Evolutionary conservation across 2,888 invertebrate species (phyloP), one percentile per base, ranked within the genome.

Genomic region (Camponotus fellah): DNA sequence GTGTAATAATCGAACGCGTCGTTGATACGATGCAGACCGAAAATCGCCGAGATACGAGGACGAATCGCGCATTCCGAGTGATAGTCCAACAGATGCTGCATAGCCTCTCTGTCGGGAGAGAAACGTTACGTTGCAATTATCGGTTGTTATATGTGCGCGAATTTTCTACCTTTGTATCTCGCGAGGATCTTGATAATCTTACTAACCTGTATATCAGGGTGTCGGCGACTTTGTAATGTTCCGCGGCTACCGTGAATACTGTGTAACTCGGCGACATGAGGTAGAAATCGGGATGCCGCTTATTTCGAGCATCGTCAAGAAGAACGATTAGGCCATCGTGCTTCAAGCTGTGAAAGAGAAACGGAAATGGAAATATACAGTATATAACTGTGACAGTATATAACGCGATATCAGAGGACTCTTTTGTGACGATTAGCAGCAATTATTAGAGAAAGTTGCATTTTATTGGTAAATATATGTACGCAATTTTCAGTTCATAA

Each of bases 151-250:
- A 14, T 8, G 2, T 0, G 53, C 53, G 53, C 17, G n/a, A 53
- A 6, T 49, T 49, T 49, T 17, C 6, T 17, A 49, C n/a, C n/a
- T 53, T 53, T 8, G 53, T 8, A n/a, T 8, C n/a, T 4, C 8
- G 49, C 8, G 21, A 58, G 14, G 3, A 10, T 58, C 9, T 37
- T 58, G 14, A 26, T 3, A 37, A 43, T 10, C 8, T 66, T 9
- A n/a, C 34, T 9, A 53, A 83, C 86, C 77, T 83, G 53, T 85
- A 86, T 2, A 85, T 34, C 46, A 86, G 10, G 0, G 83, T 21
- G 72, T 86, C 85, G 17, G 66, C 79, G 14, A 37, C n/a, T 69
- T 83, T 85, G 46, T 83, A 86, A 56, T 80, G 72, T 56, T 80
- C 83, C 14, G 80, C 71, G 4, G 58, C 21, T 2, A 71, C 76